Evolutionary conservation across 1,140 invertebrate genomes (phyloP).

Genomic region (Druon quercuslanigerum): DNA sequence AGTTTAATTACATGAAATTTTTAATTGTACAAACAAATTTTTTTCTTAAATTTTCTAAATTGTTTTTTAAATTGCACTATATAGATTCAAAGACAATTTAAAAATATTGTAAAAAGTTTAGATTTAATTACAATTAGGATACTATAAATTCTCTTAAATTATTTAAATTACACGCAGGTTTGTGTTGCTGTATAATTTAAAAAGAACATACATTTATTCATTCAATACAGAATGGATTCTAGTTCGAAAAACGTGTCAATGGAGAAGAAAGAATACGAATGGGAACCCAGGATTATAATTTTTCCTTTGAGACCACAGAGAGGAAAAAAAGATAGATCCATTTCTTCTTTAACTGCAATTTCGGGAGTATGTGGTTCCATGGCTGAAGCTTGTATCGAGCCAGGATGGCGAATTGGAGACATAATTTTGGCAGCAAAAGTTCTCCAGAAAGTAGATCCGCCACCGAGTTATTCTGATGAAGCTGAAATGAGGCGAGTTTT

Average conservation of each 20-base stretch:
- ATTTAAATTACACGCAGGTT: no score
- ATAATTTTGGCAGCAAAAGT: constrained; percentile 60
- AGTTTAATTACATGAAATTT: no score
- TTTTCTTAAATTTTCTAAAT: no score
- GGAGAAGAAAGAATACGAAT: constrained; percentile 56
- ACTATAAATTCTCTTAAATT: no score
- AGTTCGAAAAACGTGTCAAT: constrained; percentile 11
- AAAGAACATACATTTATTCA: neutral
- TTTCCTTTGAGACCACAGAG: constrained; percentile 46
- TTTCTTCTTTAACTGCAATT: constrained; percentile 7
- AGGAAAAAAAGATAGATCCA: constrained; percentile 23
- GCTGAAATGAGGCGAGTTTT: constrained; percentile 87
- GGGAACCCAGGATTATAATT: constrained; percentile 53
- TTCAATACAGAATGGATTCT: constrained; percentile 33
- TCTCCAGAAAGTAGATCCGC: constrained; percentile 49
- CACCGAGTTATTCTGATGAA: constrained; percentile 76
- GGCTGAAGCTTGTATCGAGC: constrained; percentile 56
- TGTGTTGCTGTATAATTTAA: no score
- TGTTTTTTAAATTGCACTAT: no score
- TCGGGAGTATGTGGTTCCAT: constrained; percentile 44
- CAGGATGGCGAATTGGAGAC: constrained; percentile 64
- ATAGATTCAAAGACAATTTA: no score
- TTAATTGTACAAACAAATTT: no score
- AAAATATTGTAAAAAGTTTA: no score
- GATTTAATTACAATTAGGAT: no score